Conservation (phyloP, 2,797 vertebrate species). For the Saxicola maurus region DNA sequence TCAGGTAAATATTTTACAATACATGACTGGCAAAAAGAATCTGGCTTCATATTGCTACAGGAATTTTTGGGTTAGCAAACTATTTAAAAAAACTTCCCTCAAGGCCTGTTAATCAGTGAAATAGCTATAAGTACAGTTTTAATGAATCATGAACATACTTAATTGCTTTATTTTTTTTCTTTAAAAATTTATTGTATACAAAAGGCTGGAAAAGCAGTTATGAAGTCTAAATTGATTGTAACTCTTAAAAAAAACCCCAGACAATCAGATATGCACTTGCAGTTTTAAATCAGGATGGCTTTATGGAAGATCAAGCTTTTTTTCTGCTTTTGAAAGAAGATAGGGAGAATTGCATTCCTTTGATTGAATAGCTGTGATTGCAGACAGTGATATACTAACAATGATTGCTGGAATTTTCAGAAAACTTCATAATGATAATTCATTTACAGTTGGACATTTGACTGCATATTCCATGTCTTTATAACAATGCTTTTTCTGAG, state of each 20-base stretch:
- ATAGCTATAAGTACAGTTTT: not conserved
- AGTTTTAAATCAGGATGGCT: not conserved
- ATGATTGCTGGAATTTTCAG: not conserved
- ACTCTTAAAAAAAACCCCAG: not conserved
- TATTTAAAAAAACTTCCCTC: not conserved
- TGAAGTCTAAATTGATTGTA: not conserved
- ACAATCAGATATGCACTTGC: not conserved
- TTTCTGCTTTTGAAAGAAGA: conserved; percentile 21
- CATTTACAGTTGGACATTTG: not conserved
- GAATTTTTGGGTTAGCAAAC: not conserved
- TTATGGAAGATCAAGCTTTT: not conserved
- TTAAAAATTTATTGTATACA: not conserved
- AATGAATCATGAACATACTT: not conserved
- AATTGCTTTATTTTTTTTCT: not conserved
- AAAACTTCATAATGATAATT: not conserved
- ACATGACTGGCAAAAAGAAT: not conserved
- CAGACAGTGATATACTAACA: not conserved
- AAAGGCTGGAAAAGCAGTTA: not conserved
- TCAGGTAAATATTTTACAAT: not conserved
- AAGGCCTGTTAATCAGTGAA: not conserved
- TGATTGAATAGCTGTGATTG: not conserved
- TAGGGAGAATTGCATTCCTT: not conserved
- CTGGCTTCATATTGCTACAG: not conserved
- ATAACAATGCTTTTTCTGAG: not conserved
- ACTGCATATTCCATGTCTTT: not conserved